Evolutionary conservation across 2,888 invertebrate species (phyloP).

Genomic region (Myopa tessellatipennis): DNA sequence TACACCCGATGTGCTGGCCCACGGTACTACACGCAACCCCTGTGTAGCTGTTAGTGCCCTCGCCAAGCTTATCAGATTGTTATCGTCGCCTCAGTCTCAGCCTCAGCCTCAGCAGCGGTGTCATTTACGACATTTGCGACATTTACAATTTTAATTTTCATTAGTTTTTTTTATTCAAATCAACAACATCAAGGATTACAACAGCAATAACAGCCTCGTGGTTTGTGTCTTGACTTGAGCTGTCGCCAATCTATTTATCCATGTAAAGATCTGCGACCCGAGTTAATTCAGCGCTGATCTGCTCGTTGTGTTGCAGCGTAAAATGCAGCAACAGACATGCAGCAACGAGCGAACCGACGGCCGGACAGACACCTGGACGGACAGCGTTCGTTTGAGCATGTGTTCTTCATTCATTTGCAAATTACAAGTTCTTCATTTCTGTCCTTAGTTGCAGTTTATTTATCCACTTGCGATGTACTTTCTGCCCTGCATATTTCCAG

Average conservation of each 20-base stretch:
- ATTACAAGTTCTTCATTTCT: constrained; percentile 25
- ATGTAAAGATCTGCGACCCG: constrained; percentile 14
- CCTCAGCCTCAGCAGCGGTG: background rate
- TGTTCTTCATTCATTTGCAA: constrained; percentile 37
- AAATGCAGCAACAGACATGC: background rate
- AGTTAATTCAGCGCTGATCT: constrained; percentile 24
- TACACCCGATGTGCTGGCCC: background rate
- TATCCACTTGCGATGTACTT: constrained; percentile 7
- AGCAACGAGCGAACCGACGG: background rate
- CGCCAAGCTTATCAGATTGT: constrained; percentile 26
- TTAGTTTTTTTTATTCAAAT: constrained; percentile 4
- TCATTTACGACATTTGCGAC: background rate
- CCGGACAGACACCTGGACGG: background rate
- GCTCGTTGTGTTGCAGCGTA: constrained; percentile 18
- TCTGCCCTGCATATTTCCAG: background rate
- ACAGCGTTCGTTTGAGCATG: constrained; percentile 1
- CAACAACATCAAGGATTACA: background rate
- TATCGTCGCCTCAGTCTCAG: constrained; percentile 22
- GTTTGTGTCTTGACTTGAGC: constrained; percentile 23
- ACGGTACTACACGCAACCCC: background rate
- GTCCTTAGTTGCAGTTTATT: constrained; percentile 12
- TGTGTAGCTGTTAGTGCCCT: background rate
- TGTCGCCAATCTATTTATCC: constrained; percentile 27
- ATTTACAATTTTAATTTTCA: constrained; percentile 23
- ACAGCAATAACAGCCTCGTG: constrained; percentile 7